A percentile compares a stretch with the other conserved stretches of the same genome.
Evolutionary conservation across 2,888 invertebrate species (phyloP).

Genomic region (Carabus problematicus): DNA sequence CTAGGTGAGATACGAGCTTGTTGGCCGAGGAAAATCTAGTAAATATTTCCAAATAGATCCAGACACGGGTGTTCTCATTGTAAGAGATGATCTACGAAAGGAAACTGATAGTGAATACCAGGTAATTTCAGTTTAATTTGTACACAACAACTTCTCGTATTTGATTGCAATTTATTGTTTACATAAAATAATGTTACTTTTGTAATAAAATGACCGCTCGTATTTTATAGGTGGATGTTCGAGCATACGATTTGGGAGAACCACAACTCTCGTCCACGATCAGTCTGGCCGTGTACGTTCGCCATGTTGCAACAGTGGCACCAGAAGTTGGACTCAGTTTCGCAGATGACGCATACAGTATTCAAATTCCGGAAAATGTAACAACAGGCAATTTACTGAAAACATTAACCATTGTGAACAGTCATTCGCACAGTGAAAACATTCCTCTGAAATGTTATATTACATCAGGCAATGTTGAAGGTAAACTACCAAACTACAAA

Average conservation of each 20-base stretch:
- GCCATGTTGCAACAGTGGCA: conserved; percentile 72
- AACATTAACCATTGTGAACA: conserved; percentile 76
- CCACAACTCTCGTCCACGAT: conserved; percentile 83
- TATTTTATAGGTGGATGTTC: conserved; percentile 71
- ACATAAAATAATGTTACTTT: too few species aligned
- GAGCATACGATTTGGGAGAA: conserved; percentile 86
- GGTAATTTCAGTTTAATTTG: conserved; percentile 57
- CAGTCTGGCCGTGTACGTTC: conserved; percentile 82
- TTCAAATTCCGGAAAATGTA: conserved; percentile 82
- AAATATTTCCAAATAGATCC: conserved; percentile 90
- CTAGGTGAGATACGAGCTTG: conserved; percentile 75
- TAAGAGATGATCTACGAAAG: conserved; percentile 84
- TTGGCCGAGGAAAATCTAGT: conserved; percentile 79
- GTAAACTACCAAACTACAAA: conserved; percentile 55
- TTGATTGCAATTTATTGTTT: not conserved
- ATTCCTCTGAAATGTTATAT: conserved; percentile 82
- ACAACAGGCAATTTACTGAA: conserved; percentile 71
- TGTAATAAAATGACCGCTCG: not conserved
- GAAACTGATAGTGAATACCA: conserved; percentile 89
- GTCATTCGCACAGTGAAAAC: conserved; percentile 70
- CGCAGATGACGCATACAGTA: conserved; percentile 84
- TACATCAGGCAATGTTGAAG: conserved; percentile 77
- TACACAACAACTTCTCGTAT: conserved; percentile 13
- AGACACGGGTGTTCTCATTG: conserved; percentile 79
- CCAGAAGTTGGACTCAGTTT: conserved; percentile 84